Base-by-base conservation (phyloP, 2,113 vertebrate species). In the Thomomys bottae region DNA sequence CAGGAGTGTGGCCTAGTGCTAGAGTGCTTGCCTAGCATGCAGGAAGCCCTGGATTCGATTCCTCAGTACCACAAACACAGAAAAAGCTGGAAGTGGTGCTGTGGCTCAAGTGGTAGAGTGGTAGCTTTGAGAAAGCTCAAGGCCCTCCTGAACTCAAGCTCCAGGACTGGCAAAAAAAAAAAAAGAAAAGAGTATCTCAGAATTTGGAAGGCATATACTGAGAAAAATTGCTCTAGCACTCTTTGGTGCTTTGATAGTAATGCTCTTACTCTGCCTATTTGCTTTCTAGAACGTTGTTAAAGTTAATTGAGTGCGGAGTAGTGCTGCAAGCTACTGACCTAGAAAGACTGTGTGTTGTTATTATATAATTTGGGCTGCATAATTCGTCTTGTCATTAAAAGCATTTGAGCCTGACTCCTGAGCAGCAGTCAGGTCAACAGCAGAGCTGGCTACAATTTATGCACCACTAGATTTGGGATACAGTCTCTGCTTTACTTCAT, bases 301-400 rank as follows among this genome's bases (percentile, higher is more conserved):
- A 87, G 82, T 94, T 89, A 84, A 77, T 83, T 79, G 63, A 67
- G 45, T 80, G 30, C 72, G 34, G 84, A 82, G 6, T 8, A 26
- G 54, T 82, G 45, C 45, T 94, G 92, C 21, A 57, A 64, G 49
- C 82, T 73, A 7, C 32, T 68, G 54, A 93, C 26, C 76, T 89
- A 5, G 30, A 93, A 94, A 88, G 21, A 9, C 45, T 57, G 32
- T 78, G 12, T 89, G 61, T 84, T 87, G 66, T 85, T 84, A 28
- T 9, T 49, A 77, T 8, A 24, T 88, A 63, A 81, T 68, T 92
- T 93, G 80, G 11, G 5, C 64, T 76, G 40, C 42, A 54, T 68
- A 36, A 45, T 82, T 54, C 0, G 0, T 86, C 30, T 88, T 78
- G n/a, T 73, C 91, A 92, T 85, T 45, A 95, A 76, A 54, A 91